These are phyloP conservation scores for Phrynosoma blainvillii DNA, from an alignment of 2,113 vertebrate genomes.

Conservation along the genomic window DNA sequence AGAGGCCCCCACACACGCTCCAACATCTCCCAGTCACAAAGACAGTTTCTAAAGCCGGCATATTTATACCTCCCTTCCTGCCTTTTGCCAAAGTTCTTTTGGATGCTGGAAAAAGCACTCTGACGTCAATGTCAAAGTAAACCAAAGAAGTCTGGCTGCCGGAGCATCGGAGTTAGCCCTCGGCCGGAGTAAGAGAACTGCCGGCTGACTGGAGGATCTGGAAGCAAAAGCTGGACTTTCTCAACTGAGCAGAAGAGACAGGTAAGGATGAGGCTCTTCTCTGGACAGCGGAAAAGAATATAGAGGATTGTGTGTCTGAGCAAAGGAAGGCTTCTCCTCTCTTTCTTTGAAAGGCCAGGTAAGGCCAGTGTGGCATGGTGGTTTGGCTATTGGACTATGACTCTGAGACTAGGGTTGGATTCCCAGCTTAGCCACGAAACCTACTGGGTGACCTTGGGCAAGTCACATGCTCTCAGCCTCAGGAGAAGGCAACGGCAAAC, in stretches of 20 bases:
- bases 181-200: constrained; percentile 10
- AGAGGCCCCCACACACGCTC: background rate
- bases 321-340: too few relatives aligned
- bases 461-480: too few relatives aligned
- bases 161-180: constrained; percentile 39
- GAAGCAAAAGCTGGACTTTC: background rate
- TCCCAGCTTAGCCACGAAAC: too few relatives aligned
- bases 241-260: constrained; percentile 34
- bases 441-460: too few relatives aligned
- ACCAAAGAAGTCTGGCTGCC: constrained; percentile 69
- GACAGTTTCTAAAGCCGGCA: constrained; percentile 36
- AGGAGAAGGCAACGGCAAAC: too few relatives aligned
- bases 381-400: too few relatives aligned
- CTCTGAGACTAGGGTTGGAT: too few relatives aligned
- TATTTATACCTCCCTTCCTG: constrained; percentile 45
- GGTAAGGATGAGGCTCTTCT: constrained; percentile 31
- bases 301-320: rapidly evolving
- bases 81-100: constrained; percentile 69
- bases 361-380: too few relatives aligned
- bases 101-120: constrained; percentile 63
- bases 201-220: background rate
- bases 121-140: constrained; percentile 78
- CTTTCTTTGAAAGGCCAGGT: too few relatives aligned
- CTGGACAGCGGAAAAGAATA: rapidly evolving
- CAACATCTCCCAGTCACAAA: background rate